Evolutionary conservation across 2,888 invertebrate species (phyloP).

Genomic region (Dioctria rufipes): DNA sequence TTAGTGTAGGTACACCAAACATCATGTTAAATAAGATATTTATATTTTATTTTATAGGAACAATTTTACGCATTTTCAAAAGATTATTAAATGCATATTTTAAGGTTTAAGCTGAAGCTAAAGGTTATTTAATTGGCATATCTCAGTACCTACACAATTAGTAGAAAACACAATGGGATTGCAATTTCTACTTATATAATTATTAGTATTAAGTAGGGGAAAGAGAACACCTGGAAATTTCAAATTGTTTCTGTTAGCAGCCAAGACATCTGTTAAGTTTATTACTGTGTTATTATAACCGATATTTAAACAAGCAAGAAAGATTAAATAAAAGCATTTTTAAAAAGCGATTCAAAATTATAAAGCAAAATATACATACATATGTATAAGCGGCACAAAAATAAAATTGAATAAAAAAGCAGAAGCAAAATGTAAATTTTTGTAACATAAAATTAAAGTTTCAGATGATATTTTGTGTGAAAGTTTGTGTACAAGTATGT

Average conservation of each 20-base stretch:
- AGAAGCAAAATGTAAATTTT: conserved; percentile 35
- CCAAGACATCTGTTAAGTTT: conserved; percentile 35
- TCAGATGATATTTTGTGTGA: conserved; percentile 16
- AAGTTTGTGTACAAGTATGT: background rate
- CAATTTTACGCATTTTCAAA: too few relatives aligned
- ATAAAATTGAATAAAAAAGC: conserved; percentile 35
- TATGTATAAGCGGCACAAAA: conserved; percentile 25
- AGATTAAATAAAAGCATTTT: conserved; percentile 45
- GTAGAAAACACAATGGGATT: conserved; percentile 29
- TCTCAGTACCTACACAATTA: conserved; percentile 4
- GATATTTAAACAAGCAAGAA: conserved; percentile 38
- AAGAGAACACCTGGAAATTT: conserved; percentile 19
- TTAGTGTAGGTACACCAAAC: background rate
- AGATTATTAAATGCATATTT: conserved; percentile 21
- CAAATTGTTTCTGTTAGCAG: conserved; percentile 23
- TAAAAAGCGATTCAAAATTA: conserved; percentile 44
- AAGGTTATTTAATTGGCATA: conserved; percentile 21
- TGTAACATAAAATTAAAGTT: conserved; percentile 1
- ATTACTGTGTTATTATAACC: conserved; percentile 39
- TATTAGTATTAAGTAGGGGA: conserved; percentile 8
- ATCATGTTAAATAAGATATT: too few relatives aligned
- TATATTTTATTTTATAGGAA: background rate
- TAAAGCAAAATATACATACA: conserved; percentile 39
- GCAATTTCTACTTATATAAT: conserved; percentile 26
- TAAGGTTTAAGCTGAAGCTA: conserved; percentile 33